Evolutionary conservation across 2,888 invertebrate genomes (phyloP).

Genomic region (Tuta absoluta): DNA sequence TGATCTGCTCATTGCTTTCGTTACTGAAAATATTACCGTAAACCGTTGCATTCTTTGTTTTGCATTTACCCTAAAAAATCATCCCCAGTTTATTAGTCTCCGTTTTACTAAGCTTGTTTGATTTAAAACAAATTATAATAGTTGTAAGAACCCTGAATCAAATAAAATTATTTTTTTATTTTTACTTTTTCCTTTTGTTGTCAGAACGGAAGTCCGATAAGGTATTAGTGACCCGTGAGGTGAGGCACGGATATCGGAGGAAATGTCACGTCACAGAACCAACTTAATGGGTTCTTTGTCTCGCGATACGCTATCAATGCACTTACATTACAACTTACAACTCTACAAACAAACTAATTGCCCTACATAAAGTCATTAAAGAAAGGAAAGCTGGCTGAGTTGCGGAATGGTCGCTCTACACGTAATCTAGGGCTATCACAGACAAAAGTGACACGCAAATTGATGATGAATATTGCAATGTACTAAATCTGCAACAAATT

Average conservation of each 20-base stretch:
- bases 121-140: too few relatives aligned
- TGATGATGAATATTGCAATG: too few relatives aligned
- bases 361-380: conserved; percentile 15
- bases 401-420: not conserved
- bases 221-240: conserved; percentile 74
- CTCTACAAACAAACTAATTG: conserved; percentile 3
- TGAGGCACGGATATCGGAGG: conserved; percentile 74
- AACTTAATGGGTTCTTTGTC: conserved; percentile 79
- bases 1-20: too few relatives aligned
- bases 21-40: too few relatives aligned
- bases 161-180: too few relatives aligned
- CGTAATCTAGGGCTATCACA: not conserved
- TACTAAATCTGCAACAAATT: not conserved
- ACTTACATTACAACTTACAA: conserved; percentile 32
- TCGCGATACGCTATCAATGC: conserved; percentile 72
- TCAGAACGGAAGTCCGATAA: conserved; percentile 67
- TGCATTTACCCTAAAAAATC: too few relatives aligned
- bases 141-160: too few relatives aligned
- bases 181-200: conserved; percentile 17
- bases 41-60: too few relatives aligned
- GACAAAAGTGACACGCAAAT: too few relatives aligned
- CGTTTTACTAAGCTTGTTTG: too few relatives aligned
- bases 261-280: conserved; percentile 74
- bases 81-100: too few relatives aligned
- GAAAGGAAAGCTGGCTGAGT: conserved; percentile 11